Conservation (phyloP, 2,113 vertebrate species). For the Toxotes chatareus region DNA sequence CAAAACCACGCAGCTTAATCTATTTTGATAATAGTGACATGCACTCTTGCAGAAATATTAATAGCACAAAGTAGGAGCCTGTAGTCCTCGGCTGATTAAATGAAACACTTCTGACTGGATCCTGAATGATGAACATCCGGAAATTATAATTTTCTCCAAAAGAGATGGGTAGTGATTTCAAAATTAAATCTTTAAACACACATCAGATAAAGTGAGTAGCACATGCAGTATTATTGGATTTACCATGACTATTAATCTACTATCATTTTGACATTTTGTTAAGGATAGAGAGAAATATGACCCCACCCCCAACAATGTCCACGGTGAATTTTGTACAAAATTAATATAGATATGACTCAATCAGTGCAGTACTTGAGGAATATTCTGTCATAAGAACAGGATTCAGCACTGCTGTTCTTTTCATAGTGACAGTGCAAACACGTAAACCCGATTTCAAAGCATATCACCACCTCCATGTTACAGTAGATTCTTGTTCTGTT, state of each 20-base stretch:
- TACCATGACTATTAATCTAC: slow-evolving; percentile 25
- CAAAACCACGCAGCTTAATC: slow-evolving; percentile 39
- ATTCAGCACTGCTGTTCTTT: neutral
- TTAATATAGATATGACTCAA: neutral
- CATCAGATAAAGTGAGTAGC: slow-evolving; percentile 47
- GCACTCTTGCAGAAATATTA: slow-evolving; percentile 50
- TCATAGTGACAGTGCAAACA: neutral
- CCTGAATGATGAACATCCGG: slow-evolving; percentile 54
- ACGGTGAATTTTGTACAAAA: neutral
- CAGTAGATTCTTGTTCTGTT: neutral
- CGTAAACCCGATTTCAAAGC: neutral
- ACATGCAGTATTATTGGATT: slow-evolving; percentile 38
- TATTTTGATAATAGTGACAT: slow-evolving; percentile 56
- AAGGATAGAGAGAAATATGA: slow-evolving; percentile 8
- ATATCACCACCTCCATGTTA: neutral
- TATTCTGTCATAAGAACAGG: neutral
- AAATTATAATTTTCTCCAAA: slow-evolving; percentile 50
- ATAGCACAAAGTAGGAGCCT: slow-evolving; percentile 45
- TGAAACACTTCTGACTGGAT: slow-evolving; percentile 39
- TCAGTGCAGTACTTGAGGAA: neutral
- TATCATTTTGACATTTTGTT: slow-evolving; percentile 17
- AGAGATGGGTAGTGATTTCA: slow-evolving; percentile 44
- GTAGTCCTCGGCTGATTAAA: slow-evolving; percentile 43
- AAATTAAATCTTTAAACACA: slow-evolving; percentile 54
- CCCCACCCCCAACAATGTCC: neutral